A percentile compares a stretch with the other conserved stretches of the same genome.
These are phyloP conservation scores for Myotis myotis DNA, from an alignment of 2,797 vertebrate genomes.

Conservation along the genomic window DNA sequence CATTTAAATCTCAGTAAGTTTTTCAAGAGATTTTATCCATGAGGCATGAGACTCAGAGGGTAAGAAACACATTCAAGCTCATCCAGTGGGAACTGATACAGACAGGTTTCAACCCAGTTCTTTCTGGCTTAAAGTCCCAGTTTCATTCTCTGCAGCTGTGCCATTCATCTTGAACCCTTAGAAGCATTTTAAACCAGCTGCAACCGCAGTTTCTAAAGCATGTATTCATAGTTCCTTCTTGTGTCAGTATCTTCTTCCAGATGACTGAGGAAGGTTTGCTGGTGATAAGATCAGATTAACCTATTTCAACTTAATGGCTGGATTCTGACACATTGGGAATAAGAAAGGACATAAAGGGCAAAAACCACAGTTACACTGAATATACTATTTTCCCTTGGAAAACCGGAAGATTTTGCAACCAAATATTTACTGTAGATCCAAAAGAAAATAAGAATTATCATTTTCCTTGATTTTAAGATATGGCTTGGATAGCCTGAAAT, in stretches of 20 bases:
- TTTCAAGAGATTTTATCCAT: neutral
- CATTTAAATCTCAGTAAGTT: neutral
- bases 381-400: neutral
- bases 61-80: neutral
- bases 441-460: neutral
- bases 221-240: neutral
- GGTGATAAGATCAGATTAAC: constrained; percentile 35
- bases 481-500: neutral
- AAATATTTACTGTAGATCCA: constrained; percentile 20
- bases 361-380: neutral
- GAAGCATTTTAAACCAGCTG: neutral
- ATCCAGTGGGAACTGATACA: neutral
- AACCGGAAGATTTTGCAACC: neutral
- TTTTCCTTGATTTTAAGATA: constrained; percentile 18
- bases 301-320: constrained; percentile 32
- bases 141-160: neutral
- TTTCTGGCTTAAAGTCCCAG: neutral
- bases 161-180: constrained; percentile 25
- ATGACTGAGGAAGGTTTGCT: neutral
- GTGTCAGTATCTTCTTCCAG: neutral
- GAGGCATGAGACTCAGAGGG: neutral
- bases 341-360: neutral
- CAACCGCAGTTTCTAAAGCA: constrained; percentile 4
- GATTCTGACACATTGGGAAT: neutral
- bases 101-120: neutral